These are phyloP conservation scores for Toxotes lorentzi DNA, from an alignment of 2,797 vertebrate genomes.

Conservation along the genomic window DNA sequence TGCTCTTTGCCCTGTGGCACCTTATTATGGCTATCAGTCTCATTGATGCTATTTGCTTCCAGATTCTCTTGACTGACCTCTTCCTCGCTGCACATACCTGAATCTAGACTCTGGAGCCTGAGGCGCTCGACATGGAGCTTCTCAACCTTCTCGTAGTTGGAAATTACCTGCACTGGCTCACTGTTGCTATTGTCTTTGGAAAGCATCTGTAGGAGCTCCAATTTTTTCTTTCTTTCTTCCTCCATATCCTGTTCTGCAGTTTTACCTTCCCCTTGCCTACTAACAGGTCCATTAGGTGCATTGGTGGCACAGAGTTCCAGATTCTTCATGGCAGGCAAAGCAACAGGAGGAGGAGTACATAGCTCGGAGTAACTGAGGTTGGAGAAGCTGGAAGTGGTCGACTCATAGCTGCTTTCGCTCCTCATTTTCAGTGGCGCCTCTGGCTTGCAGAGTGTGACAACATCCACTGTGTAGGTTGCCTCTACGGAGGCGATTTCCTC, in stretches of 20 bases:
- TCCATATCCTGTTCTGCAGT: not conserved
- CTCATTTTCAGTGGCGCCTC: conserved; percentile 10
- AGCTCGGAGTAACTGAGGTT: conserved; percentile 76
- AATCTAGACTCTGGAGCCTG: conserved; percentile 62
- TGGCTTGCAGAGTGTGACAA: not conserved
- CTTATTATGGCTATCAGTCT: not conserved
- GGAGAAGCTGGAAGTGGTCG: conserved; percentile 63
- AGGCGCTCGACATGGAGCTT: conserved; percentile 2
- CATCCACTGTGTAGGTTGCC: conserved; percentile 39
- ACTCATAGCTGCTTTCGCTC: not conserved
- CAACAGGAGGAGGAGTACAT: conserved; percentile 27
- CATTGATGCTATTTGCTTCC: conserved; percentile 38
- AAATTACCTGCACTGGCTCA: conserved; percentile 20
- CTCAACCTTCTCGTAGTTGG: conserved; percentile 65
- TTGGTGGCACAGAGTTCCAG: conserved; percentile 64
- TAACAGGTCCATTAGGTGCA: conserved; percentile 62
- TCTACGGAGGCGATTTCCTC: conserved; percentile 65
- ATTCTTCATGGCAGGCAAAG: conserved; percentile 27
- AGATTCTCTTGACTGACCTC: conserved; percentile 64
- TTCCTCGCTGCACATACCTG: conserved; percentile 52
- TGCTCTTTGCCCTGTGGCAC: not conserved
- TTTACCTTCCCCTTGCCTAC: not conserved
- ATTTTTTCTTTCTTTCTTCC: not conserved
- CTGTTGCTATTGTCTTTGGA: not conserved
- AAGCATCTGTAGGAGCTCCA: conserved; percentile 32